Percentiles rank a stretch among this genome's conserved stretches.
Conservation (phyloP, 2,113 vertebrate species). For the Daphoenositta chrysoptera region DNA sequence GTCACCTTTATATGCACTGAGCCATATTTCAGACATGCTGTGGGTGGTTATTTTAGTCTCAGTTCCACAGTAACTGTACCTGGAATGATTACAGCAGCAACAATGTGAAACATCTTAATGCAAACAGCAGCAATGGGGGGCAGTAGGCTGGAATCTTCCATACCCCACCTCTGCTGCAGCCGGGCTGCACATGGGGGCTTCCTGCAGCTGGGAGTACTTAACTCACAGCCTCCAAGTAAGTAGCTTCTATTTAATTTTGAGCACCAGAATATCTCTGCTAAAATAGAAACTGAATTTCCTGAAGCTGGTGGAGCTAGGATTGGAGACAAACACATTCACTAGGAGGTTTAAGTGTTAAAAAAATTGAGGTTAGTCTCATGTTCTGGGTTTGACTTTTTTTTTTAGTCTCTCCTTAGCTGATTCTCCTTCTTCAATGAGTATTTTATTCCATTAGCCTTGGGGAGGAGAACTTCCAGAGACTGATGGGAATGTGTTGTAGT, state of each 20-base stretch:
- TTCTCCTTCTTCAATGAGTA: not conserved
- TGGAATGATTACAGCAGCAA: not conserved
- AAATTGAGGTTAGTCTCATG: not conserved
- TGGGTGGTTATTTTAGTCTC: constrained; percentile 15
- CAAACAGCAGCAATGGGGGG: not conserved
- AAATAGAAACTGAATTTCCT: not conserved
- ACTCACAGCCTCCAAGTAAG: not conserved
- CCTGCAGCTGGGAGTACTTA: not conserved
- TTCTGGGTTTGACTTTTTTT: not conserved
- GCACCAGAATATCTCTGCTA: not conserved
- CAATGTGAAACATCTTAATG: not conserved
- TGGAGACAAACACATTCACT: not conserved
- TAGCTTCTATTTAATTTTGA: not conserved
- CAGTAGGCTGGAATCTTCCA: not conserved
- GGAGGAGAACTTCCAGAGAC: not conserved
- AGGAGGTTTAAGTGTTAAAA: not conserved
- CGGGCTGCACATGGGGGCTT: not conserved
- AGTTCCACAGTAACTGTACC: constrained; percentile 7
- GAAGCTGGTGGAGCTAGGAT: not conserved
- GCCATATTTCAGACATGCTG: not conserved
- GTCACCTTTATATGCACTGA: not conserved
- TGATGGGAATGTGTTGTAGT: not conserved
- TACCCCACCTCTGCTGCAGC: not conserved
- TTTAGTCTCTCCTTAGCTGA: not conserved
- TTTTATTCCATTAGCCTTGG: not conserved